Evolutionary conservation across 2,113 vertebrate species (phyloP), one percentile per base, ranked within the genome.

Genomic region (Trichechus manatus): DNA sequence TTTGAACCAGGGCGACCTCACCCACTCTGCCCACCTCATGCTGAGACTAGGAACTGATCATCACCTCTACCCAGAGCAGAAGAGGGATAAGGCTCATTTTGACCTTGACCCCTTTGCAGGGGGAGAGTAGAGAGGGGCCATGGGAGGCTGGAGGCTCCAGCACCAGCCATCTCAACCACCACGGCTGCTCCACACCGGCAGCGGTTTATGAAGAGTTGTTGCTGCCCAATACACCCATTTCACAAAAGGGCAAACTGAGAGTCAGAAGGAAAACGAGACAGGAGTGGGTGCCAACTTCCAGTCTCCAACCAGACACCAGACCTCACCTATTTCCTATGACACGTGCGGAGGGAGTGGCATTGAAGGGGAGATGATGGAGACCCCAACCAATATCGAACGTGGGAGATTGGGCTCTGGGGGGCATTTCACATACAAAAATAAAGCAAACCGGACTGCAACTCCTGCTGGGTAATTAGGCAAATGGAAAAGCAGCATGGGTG

Each of bases 361-460:
- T 50, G 68, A 75, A 82, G 91, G 70, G 94, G 33, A 79, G 63
- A 31, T 44, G 85, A 87, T 15, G 13, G 64, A 63, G 9, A 80
- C 75, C 96, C 82, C 81, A 53, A 23, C 29, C 68, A 27, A n/a
- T 17, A 89, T 0, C 11, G 23, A 70, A 77, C 64, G 2, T 0
- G 31, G 92, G 79, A 53, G 25, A 29, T 5, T 0, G 0, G 84
- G 91, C 56, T 64, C 23, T 64, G 78, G 80, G 44, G 75, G 44
- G 47, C 59, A 72, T 59, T 75, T 97, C 89, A 96, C 81, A 53
- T 93, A 97, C 42, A 97, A 98, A 98, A 97, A 97, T 97, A 98
- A 97, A 98, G 97, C 93, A 81, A 97, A 98, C 77, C 63, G 82
- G 96, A 97, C 77, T 72, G 96, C 95, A 89, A 93, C 92, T 91